Percentiles rank a stretch among this genome's conserved stretches.
Conservation (phyloP, 2,797 vertebrate species). For the Platyrinchus mystaceus region DNA sequence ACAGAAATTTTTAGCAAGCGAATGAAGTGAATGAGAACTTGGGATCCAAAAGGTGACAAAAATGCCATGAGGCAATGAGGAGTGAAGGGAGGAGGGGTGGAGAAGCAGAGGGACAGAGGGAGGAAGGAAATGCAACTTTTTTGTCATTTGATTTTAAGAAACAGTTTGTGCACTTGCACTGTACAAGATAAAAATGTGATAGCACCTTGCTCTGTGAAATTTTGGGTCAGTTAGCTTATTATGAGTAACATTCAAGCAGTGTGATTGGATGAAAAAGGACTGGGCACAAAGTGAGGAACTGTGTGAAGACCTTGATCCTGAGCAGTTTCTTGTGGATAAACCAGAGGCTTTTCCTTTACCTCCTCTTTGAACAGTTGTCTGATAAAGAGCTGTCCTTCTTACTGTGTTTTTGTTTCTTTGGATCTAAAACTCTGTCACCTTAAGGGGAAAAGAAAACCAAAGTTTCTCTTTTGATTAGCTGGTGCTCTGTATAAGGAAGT, state of each 20-base stretch:
- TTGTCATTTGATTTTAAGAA: neutral
- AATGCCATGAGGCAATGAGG: neutral
- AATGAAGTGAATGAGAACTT: neutral
- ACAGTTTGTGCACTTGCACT: neutral
- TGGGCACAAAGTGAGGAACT: neutral
- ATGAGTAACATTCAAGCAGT: neutral
- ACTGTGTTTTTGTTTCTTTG: neutral
- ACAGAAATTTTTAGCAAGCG: neutral
- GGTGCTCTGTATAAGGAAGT: neutral
- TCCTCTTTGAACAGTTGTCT: neutral
- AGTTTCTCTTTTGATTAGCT: constrained; percentile 15
- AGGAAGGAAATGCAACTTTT: neutral
- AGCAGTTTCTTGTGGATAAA: neutral
- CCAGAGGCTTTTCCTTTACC: neutral
- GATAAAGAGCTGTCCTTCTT: neutral
- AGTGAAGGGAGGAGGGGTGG: neutral
- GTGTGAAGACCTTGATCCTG: neutral
- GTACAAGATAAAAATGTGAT: neutral
- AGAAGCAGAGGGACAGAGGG: neutral
- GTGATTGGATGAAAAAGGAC: neutral
- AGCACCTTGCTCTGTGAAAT: neutral
- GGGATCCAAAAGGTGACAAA: neutral
- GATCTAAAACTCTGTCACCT: neutral
- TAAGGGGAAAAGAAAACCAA: neutral
- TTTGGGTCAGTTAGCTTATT: neutral